These are phyloP conservation scores for Setophaga coronata DNA, from an alignment of 2,113 vertebrate genomes.

Conservation along the genomic window DNA sequence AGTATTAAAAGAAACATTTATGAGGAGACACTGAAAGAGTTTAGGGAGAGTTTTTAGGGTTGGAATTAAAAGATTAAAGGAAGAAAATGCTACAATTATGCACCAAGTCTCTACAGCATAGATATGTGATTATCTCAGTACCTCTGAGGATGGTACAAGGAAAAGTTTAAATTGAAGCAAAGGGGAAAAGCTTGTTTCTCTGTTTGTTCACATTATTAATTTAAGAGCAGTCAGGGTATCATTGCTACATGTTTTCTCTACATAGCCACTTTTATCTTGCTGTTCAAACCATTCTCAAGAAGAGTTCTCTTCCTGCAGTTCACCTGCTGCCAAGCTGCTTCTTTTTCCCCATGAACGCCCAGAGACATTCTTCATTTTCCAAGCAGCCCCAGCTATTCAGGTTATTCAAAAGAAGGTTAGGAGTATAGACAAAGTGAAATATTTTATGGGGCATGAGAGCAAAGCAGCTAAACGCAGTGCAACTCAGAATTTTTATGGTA, in stretches of 20 bases:
- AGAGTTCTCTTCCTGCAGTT: neutral
- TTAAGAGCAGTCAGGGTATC: neutral
- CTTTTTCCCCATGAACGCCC: rapidly evolving
- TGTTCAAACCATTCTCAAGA: neutral
- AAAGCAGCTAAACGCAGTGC: neutral
- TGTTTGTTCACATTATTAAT: neutral
- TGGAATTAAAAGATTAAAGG: neutral
- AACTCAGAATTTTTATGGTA: neutral
- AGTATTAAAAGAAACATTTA: neutral
- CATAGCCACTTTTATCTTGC: neutral
- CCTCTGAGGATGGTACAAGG: neutral
- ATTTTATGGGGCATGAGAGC: neutral
- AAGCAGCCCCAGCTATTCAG: neutral
- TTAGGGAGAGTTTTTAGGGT: neutral
- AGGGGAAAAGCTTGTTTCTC: neutral
- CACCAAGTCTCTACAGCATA: neutral
- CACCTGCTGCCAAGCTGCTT: neutral
- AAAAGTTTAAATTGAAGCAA: neutral
- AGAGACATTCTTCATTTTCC: neutral
- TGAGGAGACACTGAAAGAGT: neutral
- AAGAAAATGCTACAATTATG: neutral
- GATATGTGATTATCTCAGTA: neutral
- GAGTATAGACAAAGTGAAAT: neutral
- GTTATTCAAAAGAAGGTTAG: neutral
- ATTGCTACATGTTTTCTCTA: neutral